Evolutionary conservation across 92 coral and sea anemone species (phyloP).

Genomic region (Heteractis magnifica): DNA sequence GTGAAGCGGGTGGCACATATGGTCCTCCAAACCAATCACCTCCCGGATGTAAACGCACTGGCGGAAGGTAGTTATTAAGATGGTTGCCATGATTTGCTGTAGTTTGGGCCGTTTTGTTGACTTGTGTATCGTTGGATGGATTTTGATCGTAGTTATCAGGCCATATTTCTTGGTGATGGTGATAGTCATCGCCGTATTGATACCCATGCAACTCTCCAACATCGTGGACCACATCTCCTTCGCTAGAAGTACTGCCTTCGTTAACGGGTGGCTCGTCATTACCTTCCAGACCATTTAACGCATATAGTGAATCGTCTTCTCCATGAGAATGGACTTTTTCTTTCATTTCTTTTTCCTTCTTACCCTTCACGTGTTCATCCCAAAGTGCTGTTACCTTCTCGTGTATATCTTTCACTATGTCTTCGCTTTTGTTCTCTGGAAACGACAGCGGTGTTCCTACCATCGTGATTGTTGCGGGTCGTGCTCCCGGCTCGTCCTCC

Average conservation of each 20-base stretch:
- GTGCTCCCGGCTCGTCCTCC: constrained; percentile 14
- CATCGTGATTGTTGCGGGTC: constrained; percentile 23
- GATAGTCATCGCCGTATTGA: neutral
- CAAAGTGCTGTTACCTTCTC: constrained; percentile 25
- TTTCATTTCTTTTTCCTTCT: constrained; percentile 6
- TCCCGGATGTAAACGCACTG: constrained; percentile 4
- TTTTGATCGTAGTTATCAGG: neutral
- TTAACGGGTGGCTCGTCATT: neutral
- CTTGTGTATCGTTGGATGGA: neutral
- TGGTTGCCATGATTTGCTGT: neutral
- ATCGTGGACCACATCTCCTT: neutral
- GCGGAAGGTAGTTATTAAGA: neutral
- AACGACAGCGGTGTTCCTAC: constrained; percentile 16
- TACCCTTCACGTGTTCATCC: constrained; percentile 14
- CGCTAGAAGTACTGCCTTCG: neutral
- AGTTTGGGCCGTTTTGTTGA: neutral
- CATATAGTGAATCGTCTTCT: neutral
- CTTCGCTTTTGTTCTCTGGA: constrained; percentile 1
- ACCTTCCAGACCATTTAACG: neutral
- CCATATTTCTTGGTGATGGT: neutral
- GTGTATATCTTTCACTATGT: constrained; percentile 17
- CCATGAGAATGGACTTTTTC: neutral
- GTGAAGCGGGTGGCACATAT: neutral
- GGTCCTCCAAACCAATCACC: constrained; percentile 35
- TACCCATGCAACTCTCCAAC: constrained; percentile 9